Evolutionary conservation across 2,888 invertebrate genomes (phyloP).

Genomic region (Ormyrus nitidulus): DNA sequence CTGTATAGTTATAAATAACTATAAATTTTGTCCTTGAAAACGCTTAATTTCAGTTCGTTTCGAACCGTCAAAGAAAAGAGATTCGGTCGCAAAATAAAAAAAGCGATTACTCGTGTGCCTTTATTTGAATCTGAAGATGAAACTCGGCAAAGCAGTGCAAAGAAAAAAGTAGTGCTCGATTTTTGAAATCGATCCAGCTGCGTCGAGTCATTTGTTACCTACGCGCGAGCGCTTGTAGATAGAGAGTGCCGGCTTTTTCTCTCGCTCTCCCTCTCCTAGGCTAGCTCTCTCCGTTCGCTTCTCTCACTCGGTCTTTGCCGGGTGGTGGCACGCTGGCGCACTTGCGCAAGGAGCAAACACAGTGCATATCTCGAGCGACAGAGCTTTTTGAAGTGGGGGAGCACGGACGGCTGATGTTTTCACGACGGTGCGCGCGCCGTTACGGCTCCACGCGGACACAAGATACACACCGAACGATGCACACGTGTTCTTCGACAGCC

Average conservation of each 20-base stretch:
- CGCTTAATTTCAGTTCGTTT: too few species aligned
- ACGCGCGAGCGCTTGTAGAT: neutral
- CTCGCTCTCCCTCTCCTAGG: conserved; percentile 15
- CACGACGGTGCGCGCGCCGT: conserved; percentile 60
- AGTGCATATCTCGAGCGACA: neutral
- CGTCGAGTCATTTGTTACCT: too few species aligned
- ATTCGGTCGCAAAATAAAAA: too few species aligned
- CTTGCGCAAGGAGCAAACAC: conserved; percentile 59
- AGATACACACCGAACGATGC: neutral
- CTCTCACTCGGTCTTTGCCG: neutral
- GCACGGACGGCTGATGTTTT: conserved; percentile 66
- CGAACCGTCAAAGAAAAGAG: too few species aligned
- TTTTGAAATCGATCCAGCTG: too few species aligned
- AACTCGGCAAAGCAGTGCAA: too few species aligned
- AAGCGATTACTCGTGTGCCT: too few species aligned
- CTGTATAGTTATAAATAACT: too few species aligned
- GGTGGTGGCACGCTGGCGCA: conserved; percentile 51
- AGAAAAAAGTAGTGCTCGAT: too few species aligned
- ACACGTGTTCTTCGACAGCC: conserved; percentile 33
- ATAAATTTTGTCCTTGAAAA: too few species aligned
- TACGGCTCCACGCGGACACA: neutral
- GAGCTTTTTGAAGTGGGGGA: conserved; percentile 10
- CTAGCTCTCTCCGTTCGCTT: neutral
- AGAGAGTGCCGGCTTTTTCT: neutral
- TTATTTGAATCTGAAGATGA: too few species aligned